Conservation (phyloP, 1,140 invertebrate species). For the Orius laevigatus region DNA sequence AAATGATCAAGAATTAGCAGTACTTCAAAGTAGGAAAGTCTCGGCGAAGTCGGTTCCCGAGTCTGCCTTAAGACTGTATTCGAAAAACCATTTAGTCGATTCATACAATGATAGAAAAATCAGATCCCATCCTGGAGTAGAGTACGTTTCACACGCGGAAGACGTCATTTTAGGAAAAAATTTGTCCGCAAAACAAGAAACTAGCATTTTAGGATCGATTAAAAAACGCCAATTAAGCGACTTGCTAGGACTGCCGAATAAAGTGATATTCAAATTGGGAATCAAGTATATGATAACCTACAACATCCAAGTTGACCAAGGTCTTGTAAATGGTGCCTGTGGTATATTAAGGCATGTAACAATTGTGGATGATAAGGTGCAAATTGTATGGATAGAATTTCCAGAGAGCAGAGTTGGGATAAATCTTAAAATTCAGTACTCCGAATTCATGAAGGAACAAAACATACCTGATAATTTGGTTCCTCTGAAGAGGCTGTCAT, state of each 20-base stretch:
- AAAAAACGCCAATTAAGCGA: neutral
- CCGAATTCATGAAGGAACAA: too few relatives aligned
- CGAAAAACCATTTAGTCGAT: neutral
- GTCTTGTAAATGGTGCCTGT: neutral
- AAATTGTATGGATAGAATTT: too few relatives aligned
- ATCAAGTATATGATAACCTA: neutral
- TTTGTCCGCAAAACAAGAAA: neutral
- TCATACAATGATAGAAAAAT: neutral
- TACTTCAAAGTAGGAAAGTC: neutral
- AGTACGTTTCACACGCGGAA: neutral
- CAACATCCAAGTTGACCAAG: neutral
- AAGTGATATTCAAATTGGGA: constrained; percentile 8
- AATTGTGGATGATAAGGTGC: too few relatives aligned
- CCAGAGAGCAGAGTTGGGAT: too few relatives aligned
- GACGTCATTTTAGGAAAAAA: neutral
- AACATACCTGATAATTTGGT: too few relatives aligned
- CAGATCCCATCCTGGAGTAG: neutral
- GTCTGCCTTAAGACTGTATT: neutral
- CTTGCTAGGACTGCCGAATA: neutral
- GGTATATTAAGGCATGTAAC: too few relatives aligned
- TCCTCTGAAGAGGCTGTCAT: too few relatives aligned
- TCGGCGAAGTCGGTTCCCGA: neutral
- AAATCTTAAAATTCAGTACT: too few relatives aligned
- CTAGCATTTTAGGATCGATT: neutral
- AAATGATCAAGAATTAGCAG: neutral